Conservation (phyloP, 2,888 invertebrate species). For the Rhamnusium bicolor region DNA sequence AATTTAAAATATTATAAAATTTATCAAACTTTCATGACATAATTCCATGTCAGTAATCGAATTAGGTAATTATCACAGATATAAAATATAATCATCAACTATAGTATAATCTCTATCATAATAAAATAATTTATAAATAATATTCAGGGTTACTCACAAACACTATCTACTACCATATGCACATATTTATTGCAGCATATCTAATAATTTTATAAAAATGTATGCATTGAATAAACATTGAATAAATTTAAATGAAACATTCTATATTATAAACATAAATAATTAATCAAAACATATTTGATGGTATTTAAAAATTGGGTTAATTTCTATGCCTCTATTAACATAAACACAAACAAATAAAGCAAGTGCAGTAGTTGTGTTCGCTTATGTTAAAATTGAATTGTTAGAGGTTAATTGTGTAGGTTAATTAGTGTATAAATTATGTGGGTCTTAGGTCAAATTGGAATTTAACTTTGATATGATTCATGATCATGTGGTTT, state of each 20-base stretch:
- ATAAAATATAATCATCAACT: background rate
- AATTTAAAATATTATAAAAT: background rate
- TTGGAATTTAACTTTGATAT: constrained; percentile 22
- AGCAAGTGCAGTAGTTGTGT: background rate
- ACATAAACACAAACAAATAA: background rate
- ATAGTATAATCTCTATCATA: background rate
- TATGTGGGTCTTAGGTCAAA: constrained; percentile 19
- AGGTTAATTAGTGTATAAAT: constrained; percentile 31
- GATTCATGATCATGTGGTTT: constrained; percentile 6
- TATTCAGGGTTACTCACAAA: constrained; percentile 17
- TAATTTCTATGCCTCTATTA: background rate
- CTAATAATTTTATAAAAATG: background rate
- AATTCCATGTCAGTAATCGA: background rate
- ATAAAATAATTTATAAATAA: constrained; percentile 10
- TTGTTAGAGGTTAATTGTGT: constrained; percentile 36
- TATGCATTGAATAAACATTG: background rate
- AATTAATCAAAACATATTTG: background rate
- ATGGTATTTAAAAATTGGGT: background rate
- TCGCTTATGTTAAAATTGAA: constrained; percentile 29
- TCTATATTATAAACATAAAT: background rate
- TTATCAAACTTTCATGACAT: background rate
- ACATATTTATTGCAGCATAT: constrained; percentile 4
- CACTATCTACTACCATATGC: background rate
- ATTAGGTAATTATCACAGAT: background rate
- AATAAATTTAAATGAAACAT: constrained; percentile 5